phyloP scores from a whole-genome alignment of 2,797 vertebrate species.

The Synaphobranchus kaupii region DNA sequence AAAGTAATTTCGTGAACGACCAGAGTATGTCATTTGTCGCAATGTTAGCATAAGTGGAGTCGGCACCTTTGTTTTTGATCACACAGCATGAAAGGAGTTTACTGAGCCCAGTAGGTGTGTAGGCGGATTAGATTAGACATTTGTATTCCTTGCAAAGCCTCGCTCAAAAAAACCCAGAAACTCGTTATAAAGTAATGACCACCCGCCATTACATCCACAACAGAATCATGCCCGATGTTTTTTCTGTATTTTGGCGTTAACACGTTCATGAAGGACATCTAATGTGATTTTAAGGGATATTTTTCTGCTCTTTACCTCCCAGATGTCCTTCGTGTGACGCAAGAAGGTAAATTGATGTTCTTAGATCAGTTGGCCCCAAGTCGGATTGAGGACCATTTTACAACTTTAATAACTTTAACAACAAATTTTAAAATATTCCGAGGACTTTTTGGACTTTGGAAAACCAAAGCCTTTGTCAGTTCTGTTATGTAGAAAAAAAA shows the following conservation, averaged over 20 bases:
- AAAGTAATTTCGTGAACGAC: conserved; percentile 9
- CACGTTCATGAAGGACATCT: not conserved
- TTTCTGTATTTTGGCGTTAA: not conserved
- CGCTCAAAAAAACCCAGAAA: conserved; percentile 10
- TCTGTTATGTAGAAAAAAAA: too few relatives aligned
- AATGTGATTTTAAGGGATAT: not conserved
- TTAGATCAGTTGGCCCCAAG: not conserved
- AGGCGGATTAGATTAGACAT: conserved; percentile 28
- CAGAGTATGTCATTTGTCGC: conserved; percentile 16
- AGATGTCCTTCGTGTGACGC: not conserved
- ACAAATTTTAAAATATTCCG: not conserved
- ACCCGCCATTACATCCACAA: conserved; percentile 14
- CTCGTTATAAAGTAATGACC: conserved; percentile 18
- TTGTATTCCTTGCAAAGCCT: conserved; percentile 22
- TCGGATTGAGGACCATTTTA: not conserved
- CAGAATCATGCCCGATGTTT: not conserved
- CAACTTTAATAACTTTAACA: too few relatives aligned
- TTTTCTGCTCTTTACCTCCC: not conserved
- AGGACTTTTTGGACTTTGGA: not conserved
- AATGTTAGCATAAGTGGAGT: conserved; percentile 31
- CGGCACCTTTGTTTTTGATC: conserved; percentile 38
- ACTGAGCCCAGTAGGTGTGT: conserved; percentile 12
- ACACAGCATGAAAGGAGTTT: conserved; percentile 35
- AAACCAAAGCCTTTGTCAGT: not conserved
- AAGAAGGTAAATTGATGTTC: not conserved